phyloP scores from a whole-genome alignment of 2,888 invertebrate genomes.

The Coenonympha arcania region DNA sequence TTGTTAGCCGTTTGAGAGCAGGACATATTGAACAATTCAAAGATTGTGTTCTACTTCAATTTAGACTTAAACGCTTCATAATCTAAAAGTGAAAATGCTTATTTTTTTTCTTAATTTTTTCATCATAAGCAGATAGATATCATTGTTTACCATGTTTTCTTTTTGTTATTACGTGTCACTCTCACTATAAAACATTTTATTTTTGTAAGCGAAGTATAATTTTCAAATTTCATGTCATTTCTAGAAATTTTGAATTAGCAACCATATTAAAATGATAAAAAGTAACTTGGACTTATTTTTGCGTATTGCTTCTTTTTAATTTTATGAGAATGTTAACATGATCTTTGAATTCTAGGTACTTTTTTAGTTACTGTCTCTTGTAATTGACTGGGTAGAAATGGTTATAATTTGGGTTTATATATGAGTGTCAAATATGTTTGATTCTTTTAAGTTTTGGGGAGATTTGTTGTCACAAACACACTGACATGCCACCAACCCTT shows the following conservation, averaged over 20 bases:
- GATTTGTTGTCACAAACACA: constrained; percentile 20
- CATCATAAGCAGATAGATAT: too few species aligned
- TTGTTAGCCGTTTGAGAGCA: constrained; percentile 22
- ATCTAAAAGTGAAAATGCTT: too few species aligned
- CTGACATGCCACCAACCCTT: constrained; percentile 21
- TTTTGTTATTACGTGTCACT: too few species aligned
- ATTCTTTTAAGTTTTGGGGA: constrained; percentile 17
- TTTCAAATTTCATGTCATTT: too few species aligned
- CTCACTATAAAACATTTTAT: too few species aligned
- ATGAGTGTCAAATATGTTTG: constrained; percentile 15
- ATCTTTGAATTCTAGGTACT: constrained; percentile 43
- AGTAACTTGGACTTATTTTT: neutral
- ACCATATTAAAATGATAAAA: too few species aligned
- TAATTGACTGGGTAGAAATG: constrained; percentile 27
- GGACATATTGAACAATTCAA: constrained; percentile 29
- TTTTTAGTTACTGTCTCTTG: constrained; percentile 40
- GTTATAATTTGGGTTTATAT: constrained; percentile 17
- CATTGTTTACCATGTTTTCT: too few species aligned
- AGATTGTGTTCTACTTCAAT: constrained; percentile 37
- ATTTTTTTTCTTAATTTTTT: neutral
- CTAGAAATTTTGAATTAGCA: too few species aligned
- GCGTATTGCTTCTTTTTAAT: neutral
- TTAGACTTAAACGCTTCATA: too few species aligned
- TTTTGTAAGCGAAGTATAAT: too few species aligned
- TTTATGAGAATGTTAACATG: constrained; percentile 33